Percentiles rank a stretch among this genome's conserved stretches.
Conservation (phyloP, 1,140 invertebrate genomes). For the Microplitis demolitor region DNA sequence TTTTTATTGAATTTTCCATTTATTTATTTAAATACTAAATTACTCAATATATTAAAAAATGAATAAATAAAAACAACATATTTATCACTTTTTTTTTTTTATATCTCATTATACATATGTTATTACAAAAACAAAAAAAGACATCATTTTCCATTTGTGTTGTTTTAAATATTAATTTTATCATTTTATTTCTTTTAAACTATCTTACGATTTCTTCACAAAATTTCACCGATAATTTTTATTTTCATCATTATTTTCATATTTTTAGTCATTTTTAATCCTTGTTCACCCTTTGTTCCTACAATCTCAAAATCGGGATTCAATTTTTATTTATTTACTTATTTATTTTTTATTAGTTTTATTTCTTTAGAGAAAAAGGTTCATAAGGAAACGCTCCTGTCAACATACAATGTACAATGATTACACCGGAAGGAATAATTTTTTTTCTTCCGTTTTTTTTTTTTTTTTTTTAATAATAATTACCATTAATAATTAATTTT, state of each 20-base stretch:
- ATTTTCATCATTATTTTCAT: neutral
- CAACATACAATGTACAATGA: constrained; percentile 60
- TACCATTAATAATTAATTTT: constrained; percentile 30
- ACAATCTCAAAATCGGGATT: neutral
- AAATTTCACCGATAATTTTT: constrained; percentile 4
- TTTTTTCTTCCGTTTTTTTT: constrained; percentile 9
- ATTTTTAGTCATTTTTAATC: neutral
- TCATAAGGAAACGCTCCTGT: constrained; percentile 49
- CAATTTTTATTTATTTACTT: no score
- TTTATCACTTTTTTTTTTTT: neutral
- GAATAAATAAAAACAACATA: neutral
- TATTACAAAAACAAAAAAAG: neutral
- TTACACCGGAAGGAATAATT: constrained; percentile 40
- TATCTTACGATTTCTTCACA: neutral
- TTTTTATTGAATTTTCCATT: no score
- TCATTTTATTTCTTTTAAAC: neutral
- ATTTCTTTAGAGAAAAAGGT: constrained; percentile 26
- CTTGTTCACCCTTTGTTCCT: constrained; percentile 16
- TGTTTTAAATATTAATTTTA: no score
- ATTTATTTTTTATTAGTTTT: constrained; percentile 25
- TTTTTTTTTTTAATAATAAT: constrained; percentile 22
- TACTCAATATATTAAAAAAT: neutral
- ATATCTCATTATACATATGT: neutral
- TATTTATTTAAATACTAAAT: neutral
- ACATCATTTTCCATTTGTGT: no score